These are phyloP conservation scores for Hippoglossus stenolepis DNA, from an alignment of 2,113 vertebrate species.

Conservation along the genomic window DNA sequence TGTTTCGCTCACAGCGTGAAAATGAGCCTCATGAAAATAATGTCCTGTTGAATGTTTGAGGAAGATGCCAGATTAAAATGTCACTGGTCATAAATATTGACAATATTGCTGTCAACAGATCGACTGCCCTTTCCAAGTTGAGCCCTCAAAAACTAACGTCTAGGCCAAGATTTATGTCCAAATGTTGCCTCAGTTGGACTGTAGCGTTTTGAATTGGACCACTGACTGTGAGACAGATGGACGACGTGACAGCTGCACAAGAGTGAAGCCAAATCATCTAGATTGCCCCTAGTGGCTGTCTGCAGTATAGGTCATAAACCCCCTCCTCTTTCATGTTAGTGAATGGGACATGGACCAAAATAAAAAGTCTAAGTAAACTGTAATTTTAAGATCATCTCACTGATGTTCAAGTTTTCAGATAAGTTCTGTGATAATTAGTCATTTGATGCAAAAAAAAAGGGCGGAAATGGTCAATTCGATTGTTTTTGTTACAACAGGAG, in stretches of 20 bases:
- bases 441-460: no score
- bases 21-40: not conserved
- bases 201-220: not conserved
- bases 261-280: no score
- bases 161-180: not conserved
- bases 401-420: no score
- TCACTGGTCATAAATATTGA: not conserved
- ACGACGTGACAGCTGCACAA: no score
- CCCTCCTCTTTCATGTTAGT: no score
- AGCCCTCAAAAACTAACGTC: not conserved
- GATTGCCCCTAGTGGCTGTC: no score
- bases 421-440: no score
- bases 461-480: no score
- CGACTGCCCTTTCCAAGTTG: not conserved
- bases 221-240: not conserved
- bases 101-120: not conserved
- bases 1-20: not conserved
- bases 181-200: not conserved
- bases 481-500: not conserved
- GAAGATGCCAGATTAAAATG: not conserved
- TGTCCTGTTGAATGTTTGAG: not conserved
- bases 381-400: no score
- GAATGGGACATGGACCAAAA: no score
- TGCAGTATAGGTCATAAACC: no score
- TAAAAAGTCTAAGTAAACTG: no score